Evolutionary conservation across 2,888 invertebrate genomes (phyloP), one percentile per base, ranked within the genome.

Genomic region (Anoncus sp.): DNA sequence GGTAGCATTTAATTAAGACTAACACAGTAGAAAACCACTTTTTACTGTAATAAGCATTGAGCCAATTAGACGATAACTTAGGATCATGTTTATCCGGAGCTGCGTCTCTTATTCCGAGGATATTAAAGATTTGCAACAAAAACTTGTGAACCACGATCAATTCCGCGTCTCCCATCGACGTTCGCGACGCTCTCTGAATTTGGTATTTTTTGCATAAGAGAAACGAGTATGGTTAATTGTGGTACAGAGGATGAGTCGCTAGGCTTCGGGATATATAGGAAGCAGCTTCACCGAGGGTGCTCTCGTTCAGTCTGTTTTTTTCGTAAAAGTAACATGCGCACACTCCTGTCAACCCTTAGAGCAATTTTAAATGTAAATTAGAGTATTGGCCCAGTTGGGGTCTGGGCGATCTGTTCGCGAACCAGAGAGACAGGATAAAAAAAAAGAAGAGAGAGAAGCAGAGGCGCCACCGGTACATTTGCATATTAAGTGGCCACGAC

Each of bases 341-440:
- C 51, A 79, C 70, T 79, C 82, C 85, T 88, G 89, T 88, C 88
- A 88, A 85, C 85, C 87, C 88, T 89, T 89, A n/a, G 86, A 88
- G 86, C 88, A 90, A 90, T 90, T 90, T 90, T 88, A 89, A 89
- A 90, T 90, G 90, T 89, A 90, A 90, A 90, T 90, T 90, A 89
- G 90, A 90, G 90, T 90, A 90, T 90, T 88, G 89, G 88, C 85
- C 86, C 84, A 81, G 83, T 83, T 84, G 86, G 82, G 76, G 81
- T 82, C 83, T 80, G 81, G 85, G 38, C 10, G 80, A 85, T 81
- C 85, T 85, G 81, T 81, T 79, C 77, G 66, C 81, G 82, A 84
- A 77, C 81, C 43, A 35, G 38, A 59, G 53, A 40, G 57, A 70
- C 20, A 24, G 38, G 51, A 38, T 47, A 69, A 69, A 53, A 60